Conservation (phyloP, 2,113 vertebrate species). For the Hyla sarda region DNA sequence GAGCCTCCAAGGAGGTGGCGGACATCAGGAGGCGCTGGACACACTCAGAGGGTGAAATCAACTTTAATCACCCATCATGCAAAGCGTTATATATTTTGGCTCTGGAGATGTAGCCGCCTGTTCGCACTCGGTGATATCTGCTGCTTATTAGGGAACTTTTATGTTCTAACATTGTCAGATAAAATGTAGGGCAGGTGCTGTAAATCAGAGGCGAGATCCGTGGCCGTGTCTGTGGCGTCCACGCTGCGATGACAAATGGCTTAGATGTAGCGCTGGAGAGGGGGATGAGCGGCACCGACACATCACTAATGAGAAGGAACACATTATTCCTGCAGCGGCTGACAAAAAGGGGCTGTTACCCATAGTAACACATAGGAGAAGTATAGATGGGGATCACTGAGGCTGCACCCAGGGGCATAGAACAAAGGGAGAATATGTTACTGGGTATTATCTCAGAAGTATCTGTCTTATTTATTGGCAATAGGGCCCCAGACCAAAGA, state of each 20-base stretch:
- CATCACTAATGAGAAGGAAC: not conserved
- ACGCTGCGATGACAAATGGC: constrained; percentile 36
- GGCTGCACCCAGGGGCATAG: not conserved
- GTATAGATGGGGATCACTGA: not conserved
- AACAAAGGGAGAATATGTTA: too few species aligned
- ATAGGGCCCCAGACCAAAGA: not conserved
- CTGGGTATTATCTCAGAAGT: too few species aligned
- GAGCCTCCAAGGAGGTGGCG: too few species aligned
- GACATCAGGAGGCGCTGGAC: not conserved
- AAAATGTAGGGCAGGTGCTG: constrained; percentile 31
- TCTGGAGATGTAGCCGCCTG: not conserved
- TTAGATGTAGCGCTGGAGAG: not conserved
- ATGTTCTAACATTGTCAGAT: constrained; percentile 2
- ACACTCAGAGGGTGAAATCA: too few species aligned
- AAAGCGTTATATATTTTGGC: not conserved
- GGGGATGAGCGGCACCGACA: not conserved
- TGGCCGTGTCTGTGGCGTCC: not conserved
- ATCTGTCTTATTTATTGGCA: too few species aligned
- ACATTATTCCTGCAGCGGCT: not conserved
- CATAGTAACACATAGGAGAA: not conserved
- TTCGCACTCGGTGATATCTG: not conserved
- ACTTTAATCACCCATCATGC: too few species aligned
- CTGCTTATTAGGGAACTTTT: constrained; percentile 23
- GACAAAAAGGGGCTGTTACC: not conserved
- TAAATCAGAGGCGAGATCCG: constrained; percentile 8